A percentile compares a stretch with the other conserved stretches of the same genome.
phyloP scores from a whole-genome alignment of 2,888 invertebrate genomes.

The Smittia sp. region DNA sequence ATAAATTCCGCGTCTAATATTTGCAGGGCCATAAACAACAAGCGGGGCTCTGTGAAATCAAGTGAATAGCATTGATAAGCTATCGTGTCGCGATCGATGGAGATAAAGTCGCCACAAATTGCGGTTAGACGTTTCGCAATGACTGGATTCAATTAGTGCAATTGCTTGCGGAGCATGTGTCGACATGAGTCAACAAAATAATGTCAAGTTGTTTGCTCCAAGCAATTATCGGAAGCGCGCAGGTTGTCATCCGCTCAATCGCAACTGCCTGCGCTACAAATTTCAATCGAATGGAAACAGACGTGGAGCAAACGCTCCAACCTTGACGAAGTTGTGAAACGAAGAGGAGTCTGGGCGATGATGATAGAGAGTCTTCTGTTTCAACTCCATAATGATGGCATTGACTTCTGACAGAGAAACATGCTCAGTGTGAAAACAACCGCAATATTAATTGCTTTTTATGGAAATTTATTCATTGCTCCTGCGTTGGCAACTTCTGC shows the following conservation, averaged over 20 bases:
- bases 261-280: no score
- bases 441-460: conserved; percentile 19
- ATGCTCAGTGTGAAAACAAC: not conserved
- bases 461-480: conserved; percentile 14
- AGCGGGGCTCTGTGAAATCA: not conserved
- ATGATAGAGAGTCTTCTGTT: not conserved
- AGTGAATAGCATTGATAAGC: not conserved
- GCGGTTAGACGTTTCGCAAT: not conserved
- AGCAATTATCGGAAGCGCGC: not conserved
- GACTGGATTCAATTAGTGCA: not conserved
- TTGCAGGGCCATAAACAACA: no score
- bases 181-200: not conserved
- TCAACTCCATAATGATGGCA: not conserved
- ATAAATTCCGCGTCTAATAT: no score
- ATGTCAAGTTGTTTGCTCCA: not conserved
- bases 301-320: not conserved
- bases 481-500: no score
- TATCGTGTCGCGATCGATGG: not conserved
- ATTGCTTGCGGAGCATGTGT: not conserved
- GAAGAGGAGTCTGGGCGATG: not conserved
- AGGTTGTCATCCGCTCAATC: no score
- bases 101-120: not conserved
- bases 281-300: no score
- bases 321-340: not conserved
- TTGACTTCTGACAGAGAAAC: conserved; percentile 21